Evolutionary conservation across 2,888 invertebrate species (phyloP).

Genomic region (Tenodera sinensis): DNA sequence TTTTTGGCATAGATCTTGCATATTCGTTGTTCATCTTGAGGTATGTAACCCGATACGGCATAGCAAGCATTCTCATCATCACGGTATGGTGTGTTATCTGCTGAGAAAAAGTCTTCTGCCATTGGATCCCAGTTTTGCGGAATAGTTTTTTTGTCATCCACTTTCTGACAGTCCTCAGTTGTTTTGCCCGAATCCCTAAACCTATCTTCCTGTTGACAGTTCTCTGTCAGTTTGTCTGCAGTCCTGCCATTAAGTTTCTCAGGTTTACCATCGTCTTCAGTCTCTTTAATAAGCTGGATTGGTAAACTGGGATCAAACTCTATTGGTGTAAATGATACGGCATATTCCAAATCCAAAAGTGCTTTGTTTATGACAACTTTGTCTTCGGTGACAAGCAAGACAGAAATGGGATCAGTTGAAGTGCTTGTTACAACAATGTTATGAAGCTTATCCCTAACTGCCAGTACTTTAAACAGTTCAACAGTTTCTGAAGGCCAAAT

Average conservation of each 20-base stretch:
- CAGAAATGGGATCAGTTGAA: background rate
- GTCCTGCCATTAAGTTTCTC: too few relatives aligned
- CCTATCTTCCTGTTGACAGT: background rate
- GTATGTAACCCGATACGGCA: too few relatives aligned
- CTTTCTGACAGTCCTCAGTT: too few relatives aligned
- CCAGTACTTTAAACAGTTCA: background rate
- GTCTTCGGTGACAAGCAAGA: background rate
- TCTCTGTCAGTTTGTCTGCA: background rate
- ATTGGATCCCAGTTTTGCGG: too few relatives aligned
- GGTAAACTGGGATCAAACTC: background rate
- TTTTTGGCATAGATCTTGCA: too few relatives aligned
- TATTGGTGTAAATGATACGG: background rate
- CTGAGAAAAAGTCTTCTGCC: too few relatives aligned
- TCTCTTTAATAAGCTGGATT: background rate
- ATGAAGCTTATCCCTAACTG: background rate
- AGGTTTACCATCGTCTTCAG: too few relatives aligned
- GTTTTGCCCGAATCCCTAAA: too few relatives aligned
- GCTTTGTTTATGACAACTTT: background rate
- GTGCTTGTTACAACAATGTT: background rate
- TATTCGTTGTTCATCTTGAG: too few relatives aligned
- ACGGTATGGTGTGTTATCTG: too few relatives aligned
- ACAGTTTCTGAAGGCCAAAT: constrained; percentile 9
- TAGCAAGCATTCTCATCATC: too few relatives aligned
- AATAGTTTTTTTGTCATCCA: too few relatives aligned
- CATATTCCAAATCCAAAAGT: background rate